Conservation (phyloP, 1,140 invertebrate species). For the Oryctes rhinoceros region DNA sequence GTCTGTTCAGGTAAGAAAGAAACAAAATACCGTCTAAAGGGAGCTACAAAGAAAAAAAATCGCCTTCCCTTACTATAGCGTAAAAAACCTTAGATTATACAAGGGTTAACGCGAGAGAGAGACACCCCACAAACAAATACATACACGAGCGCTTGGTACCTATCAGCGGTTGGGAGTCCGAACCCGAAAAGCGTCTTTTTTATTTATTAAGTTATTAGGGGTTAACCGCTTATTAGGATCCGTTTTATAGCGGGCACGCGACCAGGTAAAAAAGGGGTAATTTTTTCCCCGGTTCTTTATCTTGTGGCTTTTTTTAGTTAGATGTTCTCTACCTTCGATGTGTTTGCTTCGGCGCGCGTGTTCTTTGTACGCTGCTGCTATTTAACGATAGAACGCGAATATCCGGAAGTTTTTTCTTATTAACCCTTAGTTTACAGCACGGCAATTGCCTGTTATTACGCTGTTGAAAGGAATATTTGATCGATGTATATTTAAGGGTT, state of each 20-base stretch:
- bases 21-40: not conserved
- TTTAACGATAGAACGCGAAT: too few relatives aligned
- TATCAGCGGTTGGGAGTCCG: not conserved
- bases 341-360: too few relatives aligned
- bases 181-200: conserved; percentile 39
- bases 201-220: conserved; percentile 59
- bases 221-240: conserved; percentile 57
- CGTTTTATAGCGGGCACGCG: conserved; percentile 53
- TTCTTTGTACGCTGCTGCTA: too few relatives aligned
- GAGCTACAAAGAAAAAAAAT: not conserved
- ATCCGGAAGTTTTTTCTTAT: too few relatives aligned
- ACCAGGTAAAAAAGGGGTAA: conserved; percentile 46
- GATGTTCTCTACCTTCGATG: too few relatives aligned
- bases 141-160: not conserved
- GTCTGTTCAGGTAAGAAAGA: not conserved
- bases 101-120: not conserved
- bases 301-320: conserved; percentile 10
- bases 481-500: too few relatives aligned
- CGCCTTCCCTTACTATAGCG: not conserved
- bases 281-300: conserved; percentile 20
- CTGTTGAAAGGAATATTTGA: too few relatives aligned
- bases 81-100: not conserved
- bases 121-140: not conserved
- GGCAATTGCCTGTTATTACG: too few relatives aligned
- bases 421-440: too few relatives aligned